phyloP scores from a whole-genome alignment of 2,113 vertebrate genomes.

The Malaclemys terrapin region DNA sequence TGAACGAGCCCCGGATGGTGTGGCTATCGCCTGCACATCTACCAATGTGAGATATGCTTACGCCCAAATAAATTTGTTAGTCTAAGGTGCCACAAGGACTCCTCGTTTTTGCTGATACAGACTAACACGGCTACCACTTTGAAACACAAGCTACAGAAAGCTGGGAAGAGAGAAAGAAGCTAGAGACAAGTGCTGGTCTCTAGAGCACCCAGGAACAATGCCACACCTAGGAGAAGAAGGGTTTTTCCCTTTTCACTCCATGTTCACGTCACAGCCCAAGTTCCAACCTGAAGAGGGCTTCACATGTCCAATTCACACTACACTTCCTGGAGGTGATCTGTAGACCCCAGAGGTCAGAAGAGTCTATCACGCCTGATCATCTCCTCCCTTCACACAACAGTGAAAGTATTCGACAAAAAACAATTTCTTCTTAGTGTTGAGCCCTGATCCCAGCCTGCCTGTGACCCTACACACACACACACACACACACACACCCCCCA shows the following conservation, averaged over 20 bases:
- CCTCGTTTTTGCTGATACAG: too few species aligned
- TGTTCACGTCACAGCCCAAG: not conserved
- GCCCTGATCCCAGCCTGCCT: not conserved
- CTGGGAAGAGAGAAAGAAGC: not conserved
- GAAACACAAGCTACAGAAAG: not conserved
- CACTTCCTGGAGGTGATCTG: not conserved
- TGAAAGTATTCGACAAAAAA: not conserved
- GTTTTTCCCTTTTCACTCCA: not conserved
- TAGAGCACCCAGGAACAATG: rapidly evolving
- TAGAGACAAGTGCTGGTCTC: not conserved
- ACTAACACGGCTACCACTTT: too few species aligned
- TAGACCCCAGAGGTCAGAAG: not conserved
- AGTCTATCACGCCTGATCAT: not conserved
- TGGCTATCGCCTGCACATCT: too few species aligned
- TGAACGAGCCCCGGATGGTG: too few species aligned
- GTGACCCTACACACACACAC: not conserved
- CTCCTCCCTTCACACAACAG: not conserved
- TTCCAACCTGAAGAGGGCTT: not conserved
- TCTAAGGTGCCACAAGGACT: too few species aligned
- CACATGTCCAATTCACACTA: not conserved
- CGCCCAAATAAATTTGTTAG: too few species aligned
- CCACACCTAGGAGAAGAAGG: not conserved
- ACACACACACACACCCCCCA: rapidly evolving
- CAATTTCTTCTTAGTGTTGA: not conserved
- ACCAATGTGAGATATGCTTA: too few species aligned